These are phyloP conservation scores for Drosophila lowei DNA, from an alignment of 1,140 invertebrate species.

Conservation along the genomic window DNA sequence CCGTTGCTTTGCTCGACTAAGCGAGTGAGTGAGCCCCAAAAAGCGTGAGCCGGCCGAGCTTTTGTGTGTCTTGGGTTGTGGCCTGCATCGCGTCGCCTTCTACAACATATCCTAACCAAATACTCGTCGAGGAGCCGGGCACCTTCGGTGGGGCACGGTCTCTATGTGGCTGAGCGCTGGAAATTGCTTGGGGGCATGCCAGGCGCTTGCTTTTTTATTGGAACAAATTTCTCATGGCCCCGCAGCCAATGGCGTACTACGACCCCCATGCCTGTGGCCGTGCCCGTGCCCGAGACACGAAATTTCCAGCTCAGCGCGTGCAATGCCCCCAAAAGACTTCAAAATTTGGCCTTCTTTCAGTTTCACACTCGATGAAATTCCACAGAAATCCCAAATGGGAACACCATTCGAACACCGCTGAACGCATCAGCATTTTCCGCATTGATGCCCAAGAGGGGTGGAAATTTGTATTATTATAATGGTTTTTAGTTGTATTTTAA, in stretches of 20 bases:
- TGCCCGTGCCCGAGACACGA: too few species aligned
- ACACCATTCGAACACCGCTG: too few species aligned
- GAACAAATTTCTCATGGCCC: slow-evolving; percentile 22
- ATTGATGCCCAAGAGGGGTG: neutral
- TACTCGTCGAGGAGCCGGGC: neutral
- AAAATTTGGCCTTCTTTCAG: neutral
- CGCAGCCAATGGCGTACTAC: neutral
- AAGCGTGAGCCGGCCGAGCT: slow-evolving; percentile 29
- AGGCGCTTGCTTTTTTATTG: slow-evolving; percentile 10
- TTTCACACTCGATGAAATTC: neutral
- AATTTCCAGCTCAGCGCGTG: slow-evolving; percentile 2
- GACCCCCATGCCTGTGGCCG: too few species aligned
- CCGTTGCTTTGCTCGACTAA: slow-evolving; percentile 30
- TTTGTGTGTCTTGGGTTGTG: slow-evolving; percentile 47
- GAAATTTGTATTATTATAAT: slow-evolving; percentile 9
- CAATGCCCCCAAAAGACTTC: neutral
- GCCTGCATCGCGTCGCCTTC: slow-evolving; percentile 50
- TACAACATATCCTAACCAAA: slow-evolving; percentile 2
- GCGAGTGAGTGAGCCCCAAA: slow-evolving; percentile 27
- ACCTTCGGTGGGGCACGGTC: neutral
- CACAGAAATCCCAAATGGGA: neutral
- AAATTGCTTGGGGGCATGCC: slow-evolving; percentile 31
- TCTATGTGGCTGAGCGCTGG: slow-evolving; percentile 9
- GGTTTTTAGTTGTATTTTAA: slow-evolving; percentile 31
- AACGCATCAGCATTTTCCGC: neutral